These are phyloP conservation scores for Clarias laeviceps DNA, from an alignment of 2,797 vertebrate genomes.

Conservation along the genomic window DNA sequence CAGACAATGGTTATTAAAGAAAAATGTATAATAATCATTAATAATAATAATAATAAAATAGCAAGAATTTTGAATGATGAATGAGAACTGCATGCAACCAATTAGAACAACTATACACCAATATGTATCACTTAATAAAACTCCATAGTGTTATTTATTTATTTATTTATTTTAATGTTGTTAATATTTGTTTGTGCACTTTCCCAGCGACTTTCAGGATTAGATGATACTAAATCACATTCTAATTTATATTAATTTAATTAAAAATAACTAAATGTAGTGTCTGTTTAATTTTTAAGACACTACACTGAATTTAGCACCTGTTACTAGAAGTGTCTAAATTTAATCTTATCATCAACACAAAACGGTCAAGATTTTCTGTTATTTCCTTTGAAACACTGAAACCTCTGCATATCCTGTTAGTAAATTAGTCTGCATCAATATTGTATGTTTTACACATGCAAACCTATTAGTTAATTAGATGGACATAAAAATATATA, in stretches of 20 bases:
- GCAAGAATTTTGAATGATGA: no score
- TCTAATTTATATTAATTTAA: neutral
- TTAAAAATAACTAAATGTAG: no score
- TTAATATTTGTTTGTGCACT: neutral
- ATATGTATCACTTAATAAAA: neutral
- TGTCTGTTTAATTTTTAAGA: neutral
- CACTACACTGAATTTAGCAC: neutral
- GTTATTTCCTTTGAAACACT: neutral
- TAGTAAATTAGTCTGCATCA: neutral
- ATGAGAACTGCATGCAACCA: no score
- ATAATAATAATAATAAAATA: no score
- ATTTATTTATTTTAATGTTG: neutral
- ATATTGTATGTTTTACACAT: neutral
- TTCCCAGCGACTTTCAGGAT: neutral
- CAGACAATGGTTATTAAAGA: no score
- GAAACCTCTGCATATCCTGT: neutral
- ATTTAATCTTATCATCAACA: neutral
- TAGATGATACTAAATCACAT: neutral
- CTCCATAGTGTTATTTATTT: neutral
- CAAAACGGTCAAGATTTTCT: neutral
- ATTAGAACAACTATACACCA: no score
- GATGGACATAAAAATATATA: neutral
- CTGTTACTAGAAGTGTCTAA: neutral
- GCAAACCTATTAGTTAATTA: neutral
- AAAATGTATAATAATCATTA: no score